Base-by-base conservation (phyloP, 2,113 vertebrate genomes). In the Acanthisitta chloris region DNA sequence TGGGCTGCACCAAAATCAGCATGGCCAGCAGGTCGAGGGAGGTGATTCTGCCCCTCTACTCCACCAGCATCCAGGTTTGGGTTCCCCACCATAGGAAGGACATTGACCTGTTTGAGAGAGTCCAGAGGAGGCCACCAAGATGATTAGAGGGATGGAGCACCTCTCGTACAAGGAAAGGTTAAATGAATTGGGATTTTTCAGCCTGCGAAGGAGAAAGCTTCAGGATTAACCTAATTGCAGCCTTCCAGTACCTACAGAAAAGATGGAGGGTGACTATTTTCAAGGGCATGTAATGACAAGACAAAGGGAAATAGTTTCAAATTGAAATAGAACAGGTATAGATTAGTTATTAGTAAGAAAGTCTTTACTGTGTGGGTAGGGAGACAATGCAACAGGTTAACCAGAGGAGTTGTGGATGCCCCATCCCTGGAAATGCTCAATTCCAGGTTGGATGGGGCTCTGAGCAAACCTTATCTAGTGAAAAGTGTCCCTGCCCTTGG, bases 31-130 rank as follows among this genome's bases (percentile, higher is more conserved):
- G 40, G 14, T 13, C 2, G 2, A 71, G 25, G 33, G 46, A 71
- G 17, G 25, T 19, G 26, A n/a, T 43, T 71, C 46, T 72, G 38
- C 10, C 33, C 38, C 67, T 62, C 57, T 62, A 42, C 7, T 51
- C 36, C 3, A 19, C 33, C 46, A 36, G 46, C 57, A 45, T 14
- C 42, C 57, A 52, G 26, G 13, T 17, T 67, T 54, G 38, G 46
- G n/a, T 2, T 8, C 8, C n/a, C n/a, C 81, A 74, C n/a, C 29
- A 85, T 18, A 55, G 49, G 23, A 40, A 43, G 6, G 36, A 42
- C 24, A 21, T 1, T 0, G 4, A 31, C 1, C 2, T 36, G 17
- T 7, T 34, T 10, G 8, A 51, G 2, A 1, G 1, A 51, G 31
- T 23, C 45, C 36, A 58, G 36, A 43, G 9, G 21, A 23, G 17